phyloP scores from a whole-genome alignment of 2,888 invertebrate species.

The Idaea straminata region DNA sequence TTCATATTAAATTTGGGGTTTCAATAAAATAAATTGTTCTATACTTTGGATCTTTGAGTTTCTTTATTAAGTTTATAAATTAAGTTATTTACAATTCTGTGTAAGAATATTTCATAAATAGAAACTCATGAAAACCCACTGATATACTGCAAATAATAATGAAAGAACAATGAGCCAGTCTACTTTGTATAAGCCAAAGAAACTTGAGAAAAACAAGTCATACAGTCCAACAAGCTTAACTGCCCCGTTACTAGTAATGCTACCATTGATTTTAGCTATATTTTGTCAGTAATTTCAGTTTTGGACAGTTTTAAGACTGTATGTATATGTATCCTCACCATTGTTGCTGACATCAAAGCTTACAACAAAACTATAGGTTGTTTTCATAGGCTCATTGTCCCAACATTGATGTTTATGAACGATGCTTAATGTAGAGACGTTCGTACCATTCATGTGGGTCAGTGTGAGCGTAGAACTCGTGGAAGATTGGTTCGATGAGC shows the following conservation, averaged over 20 bases:
- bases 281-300: neutral
- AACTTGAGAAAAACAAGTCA: neutral
- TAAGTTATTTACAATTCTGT: neutral
- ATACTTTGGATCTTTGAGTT: neutral
- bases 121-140: neutral
- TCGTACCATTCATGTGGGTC: constrained; percentile 72
- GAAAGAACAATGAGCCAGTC: neutral
- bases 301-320: too few species aligned
- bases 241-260: neutral
- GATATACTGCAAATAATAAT: neutral
- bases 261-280: neutral
- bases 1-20: neutral
- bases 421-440: constrained; percentile 76
- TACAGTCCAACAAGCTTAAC: too few species aligned
- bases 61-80: neutral
- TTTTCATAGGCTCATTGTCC: neutral
- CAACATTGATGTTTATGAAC: constrained; percentile 61
- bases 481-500: constrained; percentile 81
- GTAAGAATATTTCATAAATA: neutral
- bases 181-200: neutral
- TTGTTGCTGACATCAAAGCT: neutral
- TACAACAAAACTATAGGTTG: neutral
- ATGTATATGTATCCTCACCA: neutral
- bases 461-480: constrained; percentile 87
- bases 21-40: neutral